Base-by-base conservation (phyloP, 2,888 invertebrate genomes). In the Agrilus cyanescens region DNA sequence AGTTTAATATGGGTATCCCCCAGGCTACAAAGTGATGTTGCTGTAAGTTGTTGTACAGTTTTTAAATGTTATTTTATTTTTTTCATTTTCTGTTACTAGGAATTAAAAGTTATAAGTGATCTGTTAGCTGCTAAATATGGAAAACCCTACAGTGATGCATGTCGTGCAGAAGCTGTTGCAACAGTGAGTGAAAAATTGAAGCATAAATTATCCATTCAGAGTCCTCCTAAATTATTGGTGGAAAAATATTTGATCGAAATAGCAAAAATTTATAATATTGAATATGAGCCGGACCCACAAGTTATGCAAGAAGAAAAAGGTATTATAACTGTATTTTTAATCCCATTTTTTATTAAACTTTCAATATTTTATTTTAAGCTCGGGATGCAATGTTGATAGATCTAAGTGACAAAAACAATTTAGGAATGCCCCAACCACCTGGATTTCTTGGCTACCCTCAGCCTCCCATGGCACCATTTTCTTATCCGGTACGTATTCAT, bases 1-100 rank as follows among this genome's bases (percentile, higher is more conserved):
- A 94, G 86, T 54, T 70, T 96, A n/a, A 79, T 99, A 47, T 98
- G 98, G 98, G 93, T 90, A 1, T 86, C 96, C 10, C 96, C 97
- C 0, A 76, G 97, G 37, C 73, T 98, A 58, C 87, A 86, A 57
- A 80, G 85, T 31, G 90, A 90, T 67, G 73, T 88, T 30, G 79
- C 81, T 63, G 89, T 74, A 58, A 43, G 39, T 48, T n/a, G n/a
- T n/a, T n/a, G n/a, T n/a, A n/a, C n/a, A 13, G 33, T 30, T 25
- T 13, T 30, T 32, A 8, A 10, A 20, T 25, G 8, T n/a, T n/a
- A n/a, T n/a, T n/a, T n/a, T n/a, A n/a, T n/a, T n/a, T n/a, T n/a
- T n/a, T n/a, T n/a, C n/a, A n/a, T n/a, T n/a, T n/a, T 39, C 13
- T 32, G 32, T 39, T 57, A 56, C 36, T 55, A 76, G 68, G 82